Percentiles rank a stretch among this genome's conserved stretches.
These are phyloP conservation scores for Podabrus alpinus DNA, from an alignment of 2,888 invertebrate species.

Conservation along the genomic window DNA sequence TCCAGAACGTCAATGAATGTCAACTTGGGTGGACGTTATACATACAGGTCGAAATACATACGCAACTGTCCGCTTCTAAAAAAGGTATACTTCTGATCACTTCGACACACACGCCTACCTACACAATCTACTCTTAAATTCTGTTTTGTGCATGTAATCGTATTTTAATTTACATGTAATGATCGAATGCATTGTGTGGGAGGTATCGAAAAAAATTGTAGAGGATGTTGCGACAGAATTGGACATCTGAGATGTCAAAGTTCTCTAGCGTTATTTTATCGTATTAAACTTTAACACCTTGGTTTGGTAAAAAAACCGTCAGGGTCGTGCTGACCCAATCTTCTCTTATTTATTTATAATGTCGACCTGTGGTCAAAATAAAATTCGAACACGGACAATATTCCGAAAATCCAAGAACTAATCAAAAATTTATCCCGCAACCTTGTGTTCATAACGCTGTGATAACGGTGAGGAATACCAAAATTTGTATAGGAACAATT, in stretches of 20 bases:
- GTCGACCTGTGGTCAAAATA: too few species aligned
- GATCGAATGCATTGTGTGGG: not conserved
- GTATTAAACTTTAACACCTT: too few species aligned
- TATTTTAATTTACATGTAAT: not conserved
- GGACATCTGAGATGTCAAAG: not conserved
- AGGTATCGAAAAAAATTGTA: not conserved
- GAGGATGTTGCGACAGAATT: not conserved
- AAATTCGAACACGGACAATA: too few species aligned
- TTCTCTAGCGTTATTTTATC: not conserved
- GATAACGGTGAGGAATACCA: too few species aligned
- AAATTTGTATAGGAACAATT: too few species aligned
- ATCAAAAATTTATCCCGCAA: too few species aligned
- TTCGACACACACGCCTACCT: not conserved
- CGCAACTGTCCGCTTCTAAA: too few species aligned
- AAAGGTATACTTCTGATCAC: not conserved
- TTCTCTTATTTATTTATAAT: too few species aligned
- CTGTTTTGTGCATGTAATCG: not conserved
- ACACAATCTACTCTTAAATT: not conserved
- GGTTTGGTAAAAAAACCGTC: too few species aligned
- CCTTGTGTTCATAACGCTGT: too few species aligned
- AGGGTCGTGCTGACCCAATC: too few species aligned
- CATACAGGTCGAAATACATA: not conserved
- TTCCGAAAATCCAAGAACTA: too few species aligned
- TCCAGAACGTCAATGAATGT: conserved; percentile 14
- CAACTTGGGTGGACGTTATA: not conserved